These are phyloP conservation scores for Hybognathus amarus DNA, from an alignment of 2,797 vertebrate species.

Conservation along the genomic window DNA sequence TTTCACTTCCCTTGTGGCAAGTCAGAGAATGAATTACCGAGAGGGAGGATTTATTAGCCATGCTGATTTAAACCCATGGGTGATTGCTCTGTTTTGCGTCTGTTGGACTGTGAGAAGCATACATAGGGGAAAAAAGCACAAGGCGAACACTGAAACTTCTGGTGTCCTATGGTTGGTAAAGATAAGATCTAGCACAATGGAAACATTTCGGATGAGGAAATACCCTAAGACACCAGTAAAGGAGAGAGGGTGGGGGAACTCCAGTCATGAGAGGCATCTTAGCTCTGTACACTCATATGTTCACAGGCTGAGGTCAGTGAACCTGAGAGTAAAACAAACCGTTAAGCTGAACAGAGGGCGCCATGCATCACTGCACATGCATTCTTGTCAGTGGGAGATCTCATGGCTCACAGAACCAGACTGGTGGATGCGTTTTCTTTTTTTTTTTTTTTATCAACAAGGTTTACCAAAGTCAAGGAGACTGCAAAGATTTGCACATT, in stretches of 20 bases:
- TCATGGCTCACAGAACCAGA: slow-evolving; percentile 49
- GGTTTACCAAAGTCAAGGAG: slow-evolving; percentile 31
- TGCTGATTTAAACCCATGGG: slow-evolving; percentile 73
- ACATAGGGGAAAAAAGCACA: slow-evolving; percentile 19
- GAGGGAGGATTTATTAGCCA: slow-evolving; percentile 67
- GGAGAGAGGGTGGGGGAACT: slow-evolving; percentile 3
- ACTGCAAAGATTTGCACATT: background rate
- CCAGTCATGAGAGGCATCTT: slow-evolving; percentile 52
- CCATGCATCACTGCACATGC: slow-evolving; percentile 50
- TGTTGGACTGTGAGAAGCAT: slow-evolving; percentile 19
- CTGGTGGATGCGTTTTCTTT: slow-evolving; percentile 27
- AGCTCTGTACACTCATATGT: slow-evolving; percentile 56
- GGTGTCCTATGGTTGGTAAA: background rate
- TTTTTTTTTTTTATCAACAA: slow-evolving; percentile 40
- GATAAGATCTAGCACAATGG: slow-evolving; percentile 38
- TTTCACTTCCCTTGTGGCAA: slow-evolving; percentile 66
- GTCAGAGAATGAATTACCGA: slow-evolving; percentile 64
- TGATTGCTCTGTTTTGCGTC: slow-evolving; percentile 71
- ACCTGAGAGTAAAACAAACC: slow-evolving; percentile 60
- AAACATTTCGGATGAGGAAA: slow-evolving; percentile 35
- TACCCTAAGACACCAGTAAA: slow-evolving; percentile 28
- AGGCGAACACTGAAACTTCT: background rate
- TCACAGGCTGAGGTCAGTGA: slow-evolving; percentile 61
- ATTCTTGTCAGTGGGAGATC: slow-evolving; percentile 56
- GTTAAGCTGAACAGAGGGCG: slow-evolving; percentile 58